Evolutionary conservation across 2,797 vertebrate species (phyloP).

Genomic region (Crypturellus tataupa): DNA sequence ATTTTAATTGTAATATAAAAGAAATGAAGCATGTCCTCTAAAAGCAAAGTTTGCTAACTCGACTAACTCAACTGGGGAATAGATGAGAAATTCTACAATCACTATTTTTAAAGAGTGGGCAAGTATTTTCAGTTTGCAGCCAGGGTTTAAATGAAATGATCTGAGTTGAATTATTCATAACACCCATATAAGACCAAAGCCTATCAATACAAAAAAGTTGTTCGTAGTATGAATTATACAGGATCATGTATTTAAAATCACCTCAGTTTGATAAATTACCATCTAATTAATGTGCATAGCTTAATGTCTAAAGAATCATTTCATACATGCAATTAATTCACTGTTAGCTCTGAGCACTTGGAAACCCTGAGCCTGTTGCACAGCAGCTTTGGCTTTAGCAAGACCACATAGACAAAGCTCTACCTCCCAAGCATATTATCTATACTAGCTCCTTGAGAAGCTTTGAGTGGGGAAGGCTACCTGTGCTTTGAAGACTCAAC

Average conservation of each 20-base stretch:
- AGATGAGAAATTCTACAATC: neutral
- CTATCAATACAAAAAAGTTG: neutral
- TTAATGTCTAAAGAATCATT: neutral
- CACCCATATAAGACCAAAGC: neutral
- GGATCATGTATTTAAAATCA: neutral
- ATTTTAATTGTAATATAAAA: neutral
- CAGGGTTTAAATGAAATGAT: neutral
- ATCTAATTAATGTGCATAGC: neutral
- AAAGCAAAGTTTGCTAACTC: neutral
- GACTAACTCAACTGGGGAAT: neutral
- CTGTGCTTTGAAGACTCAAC: neutral
- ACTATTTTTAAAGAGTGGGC: neutral
- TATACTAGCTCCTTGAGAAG: neutral
- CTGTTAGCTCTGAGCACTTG: neutral
- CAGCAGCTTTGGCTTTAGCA: neutral
- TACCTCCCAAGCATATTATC: neutral
- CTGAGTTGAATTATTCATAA: neutral
- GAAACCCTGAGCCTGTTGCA: neutral
- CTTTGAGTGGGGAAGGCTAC: neutral
- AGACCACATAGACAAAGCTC: neutral
- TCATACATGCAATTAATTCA: neutral
- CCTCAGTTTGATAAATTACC: neutral
- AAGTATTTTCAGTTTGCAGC: neutral
- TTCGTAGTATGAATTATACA: neutral
- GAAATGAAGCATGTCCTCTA: neutral